phyloP scores from a whole-genome alignment of 92 coral and sea anemone species.

The Micromussa lordhowensis region DNA sequence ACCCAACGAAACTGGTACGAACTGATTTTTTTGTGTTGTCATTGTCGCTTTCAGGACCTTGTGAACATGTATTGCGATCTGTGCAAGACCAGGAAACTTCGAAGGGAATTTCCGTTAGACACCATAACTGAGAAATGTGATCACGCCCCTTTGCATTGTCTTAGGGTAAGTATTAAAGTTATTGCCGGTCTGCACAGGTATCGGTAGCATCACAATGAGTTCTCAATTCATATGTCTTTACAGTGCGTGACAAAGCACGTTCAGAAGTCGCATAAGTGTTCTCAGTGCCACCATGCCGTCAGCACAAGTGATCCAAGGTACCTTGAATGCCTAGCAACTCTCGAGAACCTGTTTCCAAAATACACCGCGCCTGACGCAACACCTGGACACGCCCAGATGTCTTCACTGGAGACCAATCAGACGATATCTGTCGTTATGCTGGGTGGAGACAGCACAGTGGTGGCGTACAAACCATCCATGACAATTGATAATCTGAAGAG shows the following conservation, averaged over 20 bases:
- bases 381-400: neutral
- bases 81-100: conserved; percentile 80
- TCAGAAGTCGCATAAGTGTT: conserved; percentile 54
- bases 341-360: conserved; percentile 80
- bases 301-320: conserved; percentile 63
- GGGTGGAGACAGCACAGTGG: conserved; percentile 91
- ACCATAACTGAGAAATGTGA: conserved; percentile 79
- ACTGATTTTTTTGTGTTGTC: neutral
- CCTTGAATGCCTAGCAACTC: conserved; percentile 65
- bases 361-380: conserved; percentile 45
- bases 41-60: neutral
- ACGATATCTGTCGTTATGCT: conserved; percentile 81
- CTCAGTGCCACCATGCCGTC: conserved; percentile 55
- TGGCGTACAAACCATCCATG: conserved; percentile 66
- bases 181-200: neutral
- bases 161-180: conserved; percentile 70
- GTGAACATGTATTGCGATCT: conserved; percentile 80
- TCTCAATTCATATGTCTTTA: conserved; percentile 63
- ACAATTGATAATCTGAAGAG: conserved; percentile 68
- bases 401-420: conserved; percentile 15
- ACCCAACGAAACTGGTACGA: neutral
- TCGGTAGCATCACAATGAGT: no score
- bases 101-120: conserved; percentile 85
- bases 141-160: conserved; percentile 90
- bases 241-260: conserved; percentile 86